These are phyloP conservation scores for Diogma glabrata DNA, from an alignment of 2,888 invertebrate genomes.

Conservation along the genomic window DNA sequence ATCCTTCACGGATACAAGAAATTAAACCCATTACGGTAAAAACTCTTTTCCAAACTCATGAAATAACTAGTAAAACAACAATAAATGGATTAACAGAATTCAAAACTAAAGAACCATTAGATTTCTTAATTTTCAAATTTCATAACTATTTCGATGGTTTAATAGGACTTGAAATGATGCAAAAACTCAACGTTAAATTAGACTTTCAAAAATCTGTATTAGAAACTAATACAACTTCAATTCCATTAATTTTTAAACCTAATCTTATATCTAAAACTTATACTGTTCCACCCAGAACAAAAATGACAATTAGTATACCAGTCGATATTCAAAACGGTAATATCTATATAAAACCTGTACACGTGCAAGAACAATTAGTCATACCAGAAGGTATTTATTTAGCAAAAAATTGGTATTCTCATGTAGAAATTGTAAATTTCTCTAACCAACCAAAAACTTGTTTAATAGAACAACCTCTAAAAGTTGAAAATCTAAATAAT, in stretches of 20 bases:
- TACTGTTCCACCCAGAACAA: background rate
- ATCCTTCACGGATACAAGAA: background rate
- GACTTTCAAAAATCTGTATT: background rate
- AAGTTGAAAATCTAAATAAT: slow-evolving; percentile 4
- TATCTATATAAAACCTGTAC: background rate
- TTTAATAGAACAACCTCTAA: slow-evolving; percentile 14
- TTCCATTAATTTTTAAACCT: slow-evolving; percentile 1
- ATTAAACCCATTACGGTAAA: background rate
- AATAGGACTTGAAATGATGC: background rate
- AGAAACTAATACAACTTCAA: background rate
- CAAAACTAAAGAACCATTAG: background rate
- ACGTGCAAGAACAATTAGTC: background rate
- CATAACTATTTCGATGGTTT: background rate
- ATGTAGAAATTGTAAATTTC: slow-evolving; percentile 14
- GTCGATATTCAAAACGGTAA: background rate
- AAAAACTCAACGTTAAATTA: background rate
- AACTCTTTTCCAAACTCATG: background rate
- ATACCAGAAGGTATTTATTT: slow-evolving; percentile 10
- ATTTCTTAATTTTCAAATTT: background rate
- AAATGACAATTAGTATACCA: background rate
- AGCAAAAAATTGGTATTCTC: slow-evolving; percentile 13
- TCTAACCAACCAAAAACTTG: slow-evolving; percentile 10
- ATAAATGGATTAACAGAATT: background rate
- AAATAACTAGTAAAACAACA: background rate
- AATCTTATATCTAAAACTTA: background rate